A percentile compares a stretch with the other conserved stretches of the same genome.
Conservation (phyloP, 2,113 vertebrate genomes). For the Oreotrochilus melanogaster region DNA sequence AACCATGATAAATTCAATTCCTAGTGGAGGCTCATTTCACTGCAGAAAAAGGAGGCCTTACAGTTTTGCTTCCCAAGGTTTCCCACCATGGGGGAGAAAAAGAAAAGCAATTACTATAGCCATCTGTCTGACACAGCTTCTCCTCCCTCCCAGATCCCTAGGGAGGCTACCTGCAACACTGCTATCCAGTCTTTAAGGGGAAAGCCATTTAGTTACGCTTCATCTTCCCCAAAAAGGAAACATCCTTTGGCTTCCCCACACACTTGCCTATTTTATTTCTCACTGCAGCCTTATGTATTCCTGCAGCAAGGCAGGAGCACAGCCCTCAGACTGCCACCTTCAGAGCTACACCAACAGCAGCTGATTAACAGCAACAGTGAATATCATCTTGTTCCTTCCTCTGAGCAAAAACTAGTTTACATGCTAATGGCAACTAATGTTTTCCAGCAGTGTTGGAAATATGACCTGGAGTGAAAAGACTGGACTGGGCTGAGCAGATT, state of each 20-base stretch:
- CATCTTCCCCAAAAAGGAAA: not conserved
- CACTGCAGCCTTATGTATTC: not conserved
- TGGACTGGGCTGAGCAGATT: not conserved
- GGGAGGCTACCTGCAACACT: not conserved
- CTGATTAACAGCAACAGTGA: not conserved
- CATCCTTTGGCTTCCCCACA: not conserved
- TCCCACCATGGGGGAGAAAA: not conserved
- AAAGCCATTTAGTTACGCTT: not conserved
- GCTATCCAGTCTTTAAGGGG: not conserved
- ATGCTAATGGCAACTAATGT: not conserved
- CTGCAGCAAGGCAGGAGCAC: not conserved
- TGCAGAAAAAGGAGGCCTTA: not conserved
- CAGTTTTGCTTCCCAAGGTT: not conserved
- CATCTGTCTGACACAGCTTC: constrained; percentile 12
- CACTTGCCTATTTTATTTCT: not conserved
- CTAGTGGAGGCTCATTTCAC: not conserved
- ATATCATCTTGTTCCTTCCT: not conserved
- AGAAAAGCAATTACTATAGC: constrained; percentile 12
- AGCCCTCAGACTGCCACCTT: not conserved
- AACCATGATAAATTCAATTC: not conserved
- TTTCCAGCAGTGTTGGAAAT: not conserved
- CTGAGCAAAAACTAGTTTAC: not conserved
- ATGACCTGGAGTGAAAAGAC: not conserved
- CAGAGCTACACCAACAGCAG: not conserved
- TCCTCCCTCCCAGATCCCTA: not conserved